These are phyloP conservation scores for Eumerus sabulonum DNA, from an alignment of 2,888 invertebrate species.

Conservation along the genomic window DNA sequence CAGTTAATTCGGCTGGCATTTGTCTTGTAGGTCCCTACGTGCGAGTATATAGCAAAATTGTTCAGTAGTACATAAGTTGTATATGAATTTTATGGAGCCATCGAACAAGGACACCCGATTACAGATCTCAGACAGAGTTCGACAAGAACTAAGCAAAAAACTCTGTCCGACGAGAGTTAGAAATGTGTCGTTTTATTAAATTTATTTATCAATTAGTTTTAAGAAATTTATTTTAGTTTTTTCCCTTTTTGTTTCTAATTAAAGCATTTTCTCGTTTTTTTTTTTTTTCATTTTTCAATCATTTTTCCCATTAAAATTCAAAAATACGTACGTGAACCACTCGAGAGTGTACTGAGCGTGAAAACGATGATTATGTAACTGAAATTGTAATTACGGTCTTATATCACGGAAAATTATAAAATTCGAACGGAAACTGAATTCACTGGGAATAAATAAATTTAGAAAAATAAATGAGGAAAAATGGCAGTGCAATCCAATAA, in stretches of 20 bases:
- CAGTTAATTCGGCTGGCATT: not conserved
- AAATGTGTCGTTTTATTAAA: conserved; percentile 60
- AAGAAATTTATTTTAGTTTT: conserved; percentile 41
- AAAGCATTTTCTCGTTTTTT: not conserved
- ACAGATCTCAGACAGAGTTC: conserved; percentile 79
- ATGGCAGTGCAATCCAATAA: too few species aligned
- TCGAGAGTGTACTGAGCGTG: not conserved
- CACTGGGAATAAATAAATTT: too few species aligned
- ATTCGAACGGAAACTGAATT: too few species aligned
- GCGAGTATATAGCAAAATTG: not conserved
- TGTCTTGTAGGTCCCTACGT: not conserved
- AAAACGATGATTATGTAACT: not conserved
- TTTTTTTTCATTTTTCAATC: conserved; percentile 3
- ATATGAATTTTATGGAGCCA: conserved; percentile 7
- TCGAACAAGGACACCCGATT: conserved; percentile 27
- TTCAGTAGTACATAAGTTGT: conserved; percentile 4
- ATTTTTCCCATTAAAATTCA: not conserved
- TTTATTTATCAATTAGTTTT: conserved; percentile 54
- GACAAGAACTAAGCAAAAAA: conserved; percentile 73
- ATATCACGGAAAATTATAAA: too few species aligned
- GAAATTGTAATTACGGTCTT: too few species aligned
- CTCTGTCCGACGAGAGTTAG: conserved; percentile 78
- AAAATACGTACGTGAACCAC: not conserved
- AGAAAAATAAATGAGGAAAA: too few species aligned
- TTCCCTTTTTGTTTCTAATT: conserved; percentile 14